Evolutionary conservation across 2,113 vertebrate genomes (phyloP).

Genomic region (Sitta europaea): DNA sequence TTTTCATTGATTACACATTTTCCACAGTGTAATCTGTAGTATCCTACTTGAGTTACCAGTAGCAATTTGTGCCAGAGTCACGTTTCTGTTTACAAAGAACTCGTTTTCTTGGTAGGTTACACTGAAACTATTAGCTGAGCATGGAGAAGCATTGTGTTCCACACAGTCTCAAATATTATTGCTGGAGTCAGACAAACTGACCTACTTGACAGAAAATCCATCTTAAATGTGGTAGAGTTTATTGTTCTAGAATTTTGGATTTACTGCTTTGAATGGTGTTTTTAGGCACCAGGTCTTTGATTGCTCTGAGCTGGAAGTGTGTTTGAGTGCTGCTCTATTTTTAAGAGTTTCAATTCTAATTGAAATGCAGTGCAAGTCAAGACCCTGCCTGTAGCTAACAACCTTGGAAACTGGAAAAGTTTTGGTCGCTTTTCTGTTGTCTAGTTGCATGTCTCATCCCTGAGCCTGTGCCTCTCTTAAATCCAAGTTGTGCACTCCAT

Average conservation of each 20-base stretch:
- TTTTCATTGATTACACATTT: not conserved
- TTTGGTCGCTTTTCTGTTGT: not conserved
- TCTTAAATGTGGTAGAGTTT: not conserved
- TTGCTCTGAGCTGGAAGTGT: not conserved
- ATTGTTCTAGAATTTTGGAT: not conserved
- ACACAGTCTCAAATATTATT: not conserved
- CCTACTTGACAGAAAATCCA: not conserved
- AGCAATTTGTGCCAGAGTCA: not conserved
- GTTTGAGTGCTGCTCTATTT: not conserved
- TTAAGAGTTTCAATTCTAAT: not conserved
- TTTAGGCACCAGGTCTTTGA: not conserved
- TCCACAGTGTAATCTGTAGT: not conserved
- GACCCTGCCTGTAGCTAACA: not conserved
- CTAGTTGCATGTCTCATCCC: not conserved
- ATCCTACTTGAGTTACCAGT: not conserved
- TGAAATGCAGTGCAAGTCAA: conserved; percentile 4
- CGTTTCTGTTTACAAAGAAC: not conserved
- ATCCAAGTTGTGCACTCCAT: not conserved
- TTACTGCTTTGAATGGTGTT: not conserved
- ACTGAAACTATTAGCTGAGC: not conserved
- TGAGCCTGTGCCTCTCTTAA: not conserved
- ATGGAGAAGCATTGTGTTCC: not conserved
- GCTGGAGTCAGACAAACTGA: not conserved
- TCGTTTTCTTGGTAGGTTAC: not conserved
- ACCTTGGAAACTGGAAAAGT: not conserved